Evolutionary conservation across 2,888 invertebrate species (phyloP).

Genomic region (Asteroscopus sphinx): DNA sequence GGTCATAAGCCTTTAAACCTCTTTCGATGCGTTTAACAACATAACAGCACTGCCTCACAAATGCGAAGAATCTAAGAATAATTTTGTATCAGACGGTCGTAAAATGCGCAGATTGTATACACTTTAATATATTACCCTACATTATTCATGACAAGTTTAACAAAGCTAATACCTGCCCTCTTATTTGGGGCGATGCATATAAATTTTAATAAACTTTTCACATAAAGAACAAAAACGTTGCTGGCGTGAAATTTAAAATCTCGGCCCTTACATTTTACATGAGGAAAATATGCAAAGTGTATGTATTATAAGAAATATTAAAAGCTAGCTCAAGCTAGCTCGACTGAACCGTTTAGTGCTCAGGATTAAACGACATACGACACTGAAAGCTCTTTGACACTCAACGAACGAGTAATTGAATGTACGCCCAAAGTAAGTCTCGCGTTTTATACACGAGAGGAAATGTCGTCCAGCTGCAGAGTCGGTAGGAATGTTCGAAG

Average conservation of each 20-base stretch:
- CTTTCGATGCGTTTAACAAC: conserved; percentile 22
- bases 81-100: conserved; percentile 31
- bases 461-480: conserved; percentile 34
- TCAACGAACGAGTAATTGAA: conserved; percentile 73
- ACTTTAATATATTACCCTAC: conserved; percentile 45
- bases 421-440: conserved; percentile 67
- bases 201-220: conserved; percentile 35
- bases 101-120: conserved; percentile 49
- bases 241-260: conserved; percentile 42
- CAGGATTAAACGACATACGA: conserved; percentile 65
- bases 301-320: conserved; percentile 48
- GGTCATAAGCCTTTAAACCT: conserved; percentile 7
- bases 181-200: conserved; percentile 24
- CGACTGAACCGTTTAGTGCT: conserved; percentile 62
- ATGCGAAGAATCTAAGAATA: conserved; percentile 59
- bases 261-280: conserved; percentile 39
- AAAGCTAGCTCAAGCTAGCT: conserved; percentile 54
- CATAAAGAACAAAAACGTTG: conserved; percentile 19
- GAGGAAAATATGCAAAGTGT: conserved; percentile 37
- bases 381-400: conserved; percentile 76
- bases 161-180: conserved; percentile 17
- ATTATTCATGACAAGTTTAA: conserved; percentile 36
- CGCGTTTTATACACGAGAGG: conserved; percentile 44
- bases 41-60: conserved; percentile 24
- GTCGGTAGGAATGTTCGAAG: conserved; percentile 39